Percentiles rank a stretch among this genome's conserved stretches.
Evolutionary conservation across 2,797 vertebrate species (phyloP).

Genomic region (Amblyraja radiata): DNA sequence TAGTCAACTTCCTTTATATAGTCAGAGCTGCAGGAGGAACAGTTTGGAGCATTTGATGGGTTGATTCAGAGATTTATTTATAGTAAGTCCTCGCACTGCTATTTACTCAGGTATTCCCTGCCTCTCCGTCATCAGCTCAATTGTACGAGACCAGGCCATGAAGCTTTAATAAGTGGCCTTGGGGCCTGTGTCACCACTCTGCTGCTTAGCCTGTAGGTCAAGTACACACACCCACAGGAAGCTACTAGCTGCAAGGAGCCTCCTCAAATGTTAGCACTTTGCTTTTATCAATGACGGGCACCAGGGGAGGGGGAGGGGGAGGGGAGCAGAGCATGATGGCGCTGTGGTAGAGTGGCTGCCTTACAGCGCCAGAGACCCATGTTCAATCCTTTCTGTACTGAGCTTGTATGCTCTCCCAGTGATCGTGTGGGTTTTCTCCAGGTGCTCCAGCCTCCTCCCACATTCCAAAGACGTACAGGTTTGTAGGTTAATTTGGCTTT

Average conservation of each 20-base stretch:
- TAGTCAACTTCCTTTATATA: conserved; percentile 19
- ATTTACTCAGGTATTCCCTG: not conserved
- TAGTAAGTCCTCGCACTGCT: not conserved
- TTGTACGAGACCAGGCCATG: not conserved
- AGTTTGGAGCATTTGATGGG: not conserved
- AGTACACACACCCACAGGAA: too few relatives aligned
- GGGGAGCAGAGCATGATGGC: too few relatives aligned
- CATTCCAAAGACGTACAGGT: too few relatives aligned
- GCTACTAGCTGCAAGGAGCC: not conserved
- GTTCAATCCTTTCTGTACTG: too few relatives aligned
- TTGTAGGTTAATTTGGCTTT: too few relatives aligned
- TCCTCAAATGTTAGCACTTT: not conserved
- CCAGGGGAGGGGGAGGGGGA: not conserved
- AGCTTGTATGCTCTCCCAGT: too few relatives aligned
- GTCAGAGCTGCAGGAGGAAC: not conserved
- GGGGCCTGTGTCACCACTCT: not conserved
- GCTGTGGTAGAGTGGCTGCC: too few relatives aligned
- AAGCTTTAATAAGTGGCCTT: not conserved
- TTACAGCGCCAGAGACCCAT: too few relatives aligned
- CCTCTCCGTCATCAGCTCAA: not conserved
- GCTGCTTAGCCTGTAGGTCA: not conserved
- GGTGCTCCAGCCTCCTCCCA: too few relatives aligned
- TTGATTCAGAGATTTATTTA: conserved; percentile 20
- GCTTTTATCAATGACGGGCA: too few relatives aligned
- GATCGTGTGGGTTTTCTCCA: too few relatives aligned